phyloP scores from a whole-genome alignment of 1,140 invertebrate genomes.

The Sitodiplosis mosellana region DNA sequence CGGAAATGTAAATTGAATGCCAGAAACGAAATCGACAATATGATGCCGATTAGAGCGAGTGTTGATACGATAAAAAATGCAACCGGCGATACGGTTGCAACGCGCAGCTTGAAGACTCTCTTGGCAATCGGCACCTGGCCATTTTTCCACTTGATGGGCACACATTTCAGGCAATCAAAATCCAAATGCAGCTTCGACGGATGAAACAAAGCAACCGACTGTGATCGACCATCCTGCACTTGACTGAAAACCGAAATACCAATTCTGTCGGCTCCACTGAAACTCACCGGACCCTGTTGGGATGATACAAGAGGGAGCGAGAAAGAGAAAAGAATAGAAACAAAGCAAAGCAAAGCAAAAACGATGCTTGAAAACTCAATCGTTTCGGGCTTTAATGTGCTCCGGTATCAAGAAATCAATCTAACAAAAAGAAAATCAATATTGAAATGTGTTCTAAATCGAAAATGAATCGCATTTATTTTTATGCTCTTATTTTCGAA shows the following conservation, averaged over 20 bases:
- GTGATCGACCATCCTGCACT: constrained; percentile 53
- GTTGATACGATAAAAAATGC: constrained; percentile 50
- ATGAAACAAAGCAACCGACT: constrained; percentile 56
- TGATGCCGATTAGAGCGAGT: constrained; percentile 56
- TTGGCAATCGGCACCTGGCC: constrained; percentile 60
- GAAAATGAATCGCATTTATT: neutral
- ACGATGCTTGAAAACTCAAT: no score
- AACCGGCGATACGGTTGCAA: constrained; percentile 53
- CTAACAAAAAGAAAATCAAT: neutral
- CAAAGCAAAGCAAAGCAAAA: neutral
- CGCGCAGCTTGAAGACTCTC: constrained; percentile 44
- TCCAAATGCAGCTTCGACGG: constrained; percentile 41
- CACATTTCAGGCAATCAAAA: constrained; percentile 52
- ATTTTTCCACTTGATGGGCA: constrained; percentile 47
- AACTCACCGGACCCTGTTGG: constrained; percentile 62
- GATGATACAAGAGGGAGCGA: neutral
- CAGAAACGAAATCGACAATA: constrained; percentile 56
- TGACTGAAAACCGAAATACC: constrained; percentile 70
- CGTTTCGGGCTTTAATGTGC: no score
- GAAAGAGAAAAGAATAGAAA: neutral
- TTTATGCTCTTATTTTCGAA: neutral
- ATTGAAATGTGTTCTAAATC: no score
- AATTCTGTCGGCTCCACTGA: constrained; percentile 65
- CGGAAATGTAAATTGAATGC: constrained; percentile 75
- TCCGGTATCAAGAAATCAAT: no score